A percentile compares a stretch with the other conserved stretches of the same genome.
Evolutionary conservation across 2,113 vertebrate genomes (phyloP).

Genomic region (Hypanus sabinus): DNA sequence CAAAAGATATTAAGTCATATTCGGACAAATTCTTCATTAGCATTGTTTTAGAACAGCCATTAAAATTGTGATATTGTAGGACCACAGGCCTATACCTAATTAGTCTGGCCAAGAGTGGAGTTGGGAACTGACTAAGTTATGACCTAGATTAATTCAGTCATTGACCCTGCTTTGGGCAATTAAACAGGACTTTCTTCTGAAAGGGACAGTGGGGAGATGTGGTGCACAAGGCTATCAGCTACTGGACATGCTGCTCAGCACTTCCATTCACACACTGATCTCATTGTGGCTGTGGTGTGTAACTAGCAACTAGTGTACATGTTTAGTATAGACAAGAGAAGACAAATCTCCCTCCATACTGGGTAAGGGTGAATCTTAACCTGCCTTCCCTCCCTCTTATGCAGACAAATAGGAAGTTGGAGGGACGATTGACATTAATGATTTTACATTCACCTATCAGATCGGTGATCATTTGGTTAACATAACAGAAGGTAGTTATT

Average conservation of each 20-base stretch:
- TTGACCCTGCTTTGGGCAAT: neutral
- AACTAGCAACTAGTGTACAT: too few relatives aligned
- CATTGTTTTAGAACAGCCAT: neutral
- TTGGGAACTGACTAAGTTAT: too few relatives aligned
- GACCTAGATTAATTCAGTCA: neutral
- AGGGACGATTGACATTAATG: too few relatives aligned
- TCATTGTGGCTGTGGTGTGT: too few relatives aligned
- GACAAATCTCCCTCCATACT: too few relatives aligned
- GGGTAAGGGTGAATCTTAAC: neutral
- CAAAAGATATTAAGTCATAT: neutral
- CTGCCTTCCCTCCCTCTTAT: neutral
- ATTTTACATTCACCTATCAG: neutral
- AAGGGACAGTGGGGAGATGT: neutral
- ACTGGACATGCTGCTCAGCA: too few relatives aligned
- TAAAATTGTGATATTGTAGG: neutral
- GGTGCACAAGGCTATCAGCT: too few relatives aligned
- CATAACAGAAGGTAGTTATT: neutral
- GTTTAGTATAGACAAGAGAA: too few relatives aligned
- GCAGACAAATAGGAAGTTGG: neutral
- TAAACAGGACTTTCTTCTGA: neutral
- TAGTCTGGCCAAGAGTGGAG: neutral
- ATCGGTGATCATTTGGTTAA: neutral
- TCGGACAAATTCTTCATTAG: neutral
- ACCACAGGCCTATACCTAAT: neutral
- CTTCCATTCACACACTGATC: too few relatives aligned